Conservation (phyloP, 2,113 vertebrate species). For the Litocranius walleri region DNA sequence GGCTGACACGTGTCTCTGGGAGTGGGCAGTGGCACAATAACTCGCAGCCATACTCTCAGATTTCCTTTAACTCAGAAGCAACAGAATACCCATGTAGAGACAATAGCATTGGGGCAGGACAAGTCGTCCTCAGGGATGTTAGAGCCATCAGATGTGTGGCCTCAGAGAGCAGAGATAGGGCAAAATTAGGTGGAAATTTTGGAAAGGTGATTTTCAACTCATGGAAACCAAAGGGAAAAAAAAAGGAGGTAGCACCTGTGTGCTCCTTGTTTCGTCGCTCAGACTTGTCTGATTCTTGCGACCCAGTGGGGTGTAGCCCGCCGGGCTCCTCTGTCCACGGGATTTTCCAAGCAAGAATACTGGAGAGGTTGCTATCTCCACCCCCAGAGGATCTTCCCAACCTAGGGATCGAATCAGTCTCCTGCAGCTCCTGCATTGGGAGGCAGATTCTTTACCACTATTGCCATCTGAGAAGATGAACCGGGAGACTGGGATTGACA, state of each 20-base stretch:
- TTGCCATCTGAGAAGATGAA: background rate
- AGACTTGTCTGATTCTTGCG: background rate
- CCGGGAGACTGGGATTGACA: background rate
- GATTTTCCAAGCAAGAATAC: background rate
- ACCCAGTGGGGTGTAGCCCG: background rate
- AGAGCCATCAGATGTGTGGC: background rate
- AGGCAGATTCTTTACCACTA: background rate
- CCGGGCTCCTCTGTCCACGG: background rate
- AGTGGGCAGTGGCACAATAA: background rate
- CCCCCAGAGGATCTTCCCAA: background rate
- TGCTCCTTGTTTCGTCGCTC: background rate
- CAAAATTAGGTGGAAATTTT: background rate
- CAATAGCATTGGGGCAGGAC: rapidly evolving
- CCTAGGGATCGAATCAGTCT: background rate
- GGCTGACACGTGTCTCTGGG: background rate
- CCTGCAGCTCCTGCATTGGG: background rate
- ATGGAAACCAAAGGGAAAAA: background rate
- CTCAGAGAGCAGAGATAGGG: background rate
- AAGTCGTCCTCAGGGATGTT: too few species aligned
- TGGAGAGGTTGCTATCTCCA: background rate
- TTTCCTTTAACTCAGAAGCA: background rate
- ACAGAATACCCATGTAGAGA: background rate
- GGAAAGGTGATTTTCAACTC: background rate
- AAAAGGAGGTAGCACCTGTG: background rate
- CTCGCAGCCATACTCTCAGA: background rate